Conservation (phyloP, 2,797 vertebrate species). For the Gephyroberyx darwinii region DNA sequence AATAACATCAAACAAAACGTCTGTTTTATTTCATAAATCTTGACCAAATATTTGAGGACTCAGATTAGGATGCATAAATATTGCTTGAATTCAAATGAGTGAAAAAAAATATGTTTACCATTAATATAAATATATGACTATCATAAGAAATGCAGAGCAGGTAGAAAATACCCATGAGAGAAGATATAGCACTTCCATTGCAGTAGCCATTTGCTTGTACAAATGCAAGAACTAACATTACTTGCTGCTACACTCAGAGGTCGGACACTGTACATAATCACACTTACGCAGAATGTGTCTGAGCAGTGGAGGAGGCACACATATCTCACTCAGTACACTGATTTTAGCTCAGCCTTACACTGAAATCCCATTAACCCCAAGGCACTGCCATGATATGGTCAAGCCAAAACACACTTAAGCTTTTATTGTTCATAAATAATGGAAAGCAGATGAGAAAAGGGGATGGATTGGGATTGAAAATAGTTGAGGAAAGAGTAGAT, state of each 20-base stretch:
- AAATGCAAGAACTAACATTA: background rate
- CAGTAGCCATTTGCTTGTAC: background rate
- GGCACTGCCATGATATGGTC: constrained; percentile 5
- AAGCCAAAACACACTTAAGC: constrained; percentile 41
- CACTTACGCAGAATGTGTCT: constrained; percentile 14
- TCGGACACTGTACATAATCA: constrained; percentile 33
- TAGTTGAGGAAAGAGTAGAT: background rate
- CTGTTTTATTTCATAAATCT: background rate
- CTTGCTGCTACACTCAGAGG: background rate
- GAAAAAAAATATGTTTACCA: too few relatives aligned
- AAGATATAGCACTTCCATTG: background rate
- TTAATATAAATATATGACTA: background rate
- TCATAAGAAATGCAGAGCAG: background rate
- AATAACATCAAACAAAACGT: constrained; percentile 22
- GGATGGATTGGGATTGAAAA: background rate
- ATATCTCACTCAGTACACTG: constrained; percentile 25
- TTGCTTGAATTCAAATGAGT: constrained; percentile 5
- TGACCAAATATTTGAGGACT: constrained; percentile 1
- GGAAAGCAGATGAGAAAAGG: constrained; percentile 50
- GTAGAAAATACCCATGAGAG: background rate
- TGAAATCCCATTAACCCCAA: constrained; percentile 57
- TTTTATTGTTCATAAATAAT: constrained; percentile 64
- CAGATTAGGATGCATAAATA: constrained; percentile 12
- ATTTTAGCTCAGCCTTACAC: constrained; percentile 36
- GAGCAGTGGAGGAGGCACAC: background rate